Evolutionary conservation across 1,140 invertebrate genomes (phyloP), one percentile per base, ranked within the genome.

Genomic region (Zophobas morio): DNA sequence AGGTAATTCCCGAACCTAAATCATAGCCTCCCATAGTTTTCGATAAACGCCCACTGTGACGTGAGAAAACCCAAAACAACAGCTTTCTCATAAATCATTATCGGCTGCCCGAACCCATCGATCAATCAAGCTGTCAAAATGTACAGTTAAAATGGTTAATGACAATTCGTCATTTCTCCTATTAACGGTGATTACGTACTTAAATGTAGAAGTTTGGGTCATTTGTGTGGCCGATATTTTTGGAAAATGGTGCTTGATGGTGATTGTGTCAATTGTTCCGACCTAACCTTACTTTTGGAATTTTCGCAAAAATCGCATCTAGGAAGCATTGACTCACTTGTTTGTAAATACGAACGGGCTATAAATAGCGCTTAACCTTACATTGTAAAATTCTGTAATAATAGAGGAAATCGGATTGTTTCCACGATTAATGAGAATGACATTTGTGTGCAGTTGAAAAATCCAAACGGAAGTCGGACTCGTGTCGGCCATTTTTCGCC

Each of bases 291-390:
- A 66, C 60, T 39, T 66, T 66, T 42, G 39, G 39, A 20, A 6
- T 66, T 66, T 66, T 66, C 2, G 33, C 20, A 33, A 66, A 66
- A 66, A 66, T 37, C 60, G 2, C 37, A 66, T 66, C 60, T 66
- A 66, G 60, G 60, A 66, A 66, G 39, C 33, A 66, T 66, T 66
- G 60, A 66, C 60, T 66, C 60, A 66, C 33, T 66, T 66, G 60
- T 66, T 66, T 66, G 39, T 66, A 66, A 42, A 66, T 66, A 66
- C n/a, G 33, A 66, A 66, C 40, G 20, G 37, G 37, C 60, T 66
- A 66, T 66, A 66, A 66, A 66, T 66, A 66, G 60, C 60, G 2
- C 2, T 32, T 39, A 66, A 66, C 60, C 60, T 66, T 60, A 60
- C 34, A 35, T 60, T 60, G 56, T 66, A 66, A 66, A 66, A 66